These are phyloP conservation scores for Calonectris borealis DNA, from an alignment of 2,113 vertebrate species.

Conservation along the genomic window DNA sequence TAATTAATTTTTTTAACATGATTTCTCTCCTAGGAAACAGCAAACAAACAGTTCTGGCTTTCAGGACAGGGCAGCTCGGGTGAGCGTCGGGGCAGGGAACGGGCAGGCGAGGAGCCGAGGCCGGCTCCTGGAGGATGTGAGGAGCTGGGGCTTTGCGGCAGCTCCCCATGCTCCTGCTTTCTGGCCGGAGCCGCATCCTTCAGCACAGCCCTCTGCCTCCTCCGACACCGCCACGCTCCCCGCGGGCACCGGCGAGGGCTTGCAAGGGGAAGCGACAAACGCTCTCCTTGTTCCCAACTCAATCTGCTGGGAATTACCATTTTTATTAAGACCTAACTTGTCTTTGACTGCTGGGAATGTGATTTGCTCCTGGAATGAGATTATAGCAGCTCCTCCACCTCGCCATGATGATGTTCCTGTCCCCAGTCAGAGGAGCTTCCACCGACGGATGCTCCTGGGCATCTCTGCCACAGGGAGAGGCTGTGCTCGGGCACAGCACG, in stretches of 20 bases:
- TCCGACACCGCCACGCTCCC: not conserved
- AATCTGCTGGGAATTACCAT: conserved; percentile 58
- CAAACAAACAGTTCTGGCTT: conserved; percentile 58
- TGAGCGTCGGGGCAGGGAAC: not conserved
- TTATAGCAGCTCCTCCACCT: not conserved
- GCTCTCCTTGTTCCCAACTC: not conserved
- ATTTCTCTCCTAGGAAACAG: conserved; percentile 71
- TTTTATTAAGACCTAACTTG: conserved; percentile 60
- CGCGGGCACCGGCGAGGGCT: not conserved
- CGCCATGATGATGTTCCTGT: not conserved
- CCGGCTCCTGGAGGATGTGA: not conserved
- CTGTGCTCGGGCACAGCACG: accelerated
- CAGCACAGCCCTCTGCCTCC: not conserved
- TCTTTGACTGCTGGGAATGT: conserved; percentile 50
- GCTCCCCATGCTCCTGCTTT: not conserved
- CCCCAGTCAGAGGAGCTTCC: not conserved
- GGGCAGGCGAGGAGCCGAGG: not conserved
- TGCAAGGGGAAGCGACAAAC: not conserved
- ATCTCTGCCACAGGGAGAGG: not conserved
- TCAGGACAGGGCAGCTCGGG: not conserved
- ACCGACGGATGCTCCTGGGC: not conserved
- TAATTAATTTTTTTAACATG: conserved; percentile 72
- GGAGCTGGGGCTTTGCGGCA: not conserved
- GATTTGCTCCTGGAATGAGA: conserved; percentile 56
- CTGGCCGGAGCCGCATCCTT: not conserved